Evolutionary conservation across 1,140 invertebrate species (phyloP), one percentile per base, ranked within the genome.

Genomic region (Eupristina koningsbergeri): DNA sequence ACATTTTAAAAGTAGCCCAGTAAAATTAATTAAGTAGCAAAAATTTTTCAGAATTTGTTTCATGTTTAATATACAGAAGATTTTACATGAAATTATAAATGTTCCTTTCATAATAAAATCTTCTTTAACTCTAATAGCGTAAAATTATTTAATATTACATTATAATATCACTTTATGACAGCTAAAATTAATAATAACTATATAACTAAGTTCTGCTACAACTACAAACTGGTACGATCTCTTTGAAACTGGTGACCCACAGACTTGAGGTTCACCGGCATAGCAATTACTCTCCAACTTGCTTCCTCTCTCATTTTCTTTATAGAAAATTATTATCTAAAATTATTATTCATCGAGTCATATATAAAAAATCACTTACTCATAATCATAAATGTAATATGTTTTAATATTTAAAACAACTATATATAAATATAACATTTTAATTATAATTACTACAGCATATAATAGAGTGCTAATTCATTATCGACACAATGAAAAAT

Each of bases 241-340:
- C 74, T 58, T 83, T 74, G 81, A 77, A 83, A n/a, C 63, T 45
- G 29, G 61, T 83, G 74, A 83, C 81, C 81, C 63, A 69, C 74
- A 83, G 81, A 69, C 45, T 77, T 69, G 74, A 69, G 73, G 74
- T 77, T 69, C 41, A 50, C 73, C 61, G 11, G 50, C 41, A 31
- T 53, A 26, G 74, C 81, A 82, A 67, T 67, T 82, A 82, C 61
- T 29, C 73, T 64, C n/a, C 50, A 82, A 76, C 74, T 83, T 71
- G 45, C 41, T 77, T 71, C n/a, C 26, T 26, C 9, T 61, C 71
- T 53, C 53, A 3, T 22, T 39, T 31, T 80, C 31, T 69, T 79
- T n/a, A 79, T 67, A 6, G 63, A 79, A 47, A 79, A 71, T 34
- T 80, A 71, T 47, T 67, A 63, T 63, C 34, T 36, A 58, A 58